Conservation (phyloP, 2,888 invertebrate species). For the Aspidiotus rigidus region DNA sequence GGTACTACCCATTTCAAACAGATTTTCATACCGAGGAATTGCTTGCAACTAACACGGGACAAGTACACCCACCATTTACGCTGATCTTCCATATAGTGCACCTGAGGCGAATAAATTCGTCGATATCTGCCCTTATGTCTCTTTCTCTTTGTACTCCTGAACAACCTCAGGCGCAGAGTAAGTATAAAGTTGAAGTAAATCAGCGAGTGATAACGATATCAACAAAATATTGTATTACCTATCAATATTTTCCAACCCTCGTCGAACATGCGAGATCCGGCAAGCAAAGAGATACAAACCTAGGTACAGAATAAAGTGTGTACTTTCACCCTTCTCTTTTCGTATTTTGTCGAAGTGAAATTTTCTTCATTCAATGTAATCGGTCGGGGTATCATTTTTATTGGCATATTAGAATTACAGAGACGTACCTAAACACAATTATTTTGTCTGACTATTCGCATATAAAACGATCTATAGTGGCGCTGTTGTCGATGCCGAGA, state of each 20-base stretch:
- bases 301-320: neutral
- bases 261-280: neutral
- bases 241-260: too few species aligned
- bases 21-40: neutral
- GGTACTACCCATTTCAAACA: neutral
- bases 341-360: neutral
- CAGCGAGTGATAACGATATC: too few species aligned
- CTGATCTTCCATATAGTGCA: neutral
- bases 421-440: slow-evolving; percentile 1
- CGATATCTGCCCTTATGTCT: neutral
- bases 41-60: slow-evolving; percentile 4
- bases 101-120: neutral
- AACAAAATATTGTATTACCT: too few species aligned
- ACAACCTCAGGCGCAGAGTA: neutral
- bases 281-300: neutral
- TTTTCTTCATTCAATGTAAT: neutral
- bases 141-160: neutral
- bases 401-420: neutral
- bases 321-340: too few species aligned
- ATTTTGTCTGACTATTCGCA: slow-evolving; percentile 4
- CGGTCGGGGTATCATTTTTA: neutral
- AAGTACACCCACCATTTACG: neutral
- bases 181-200: neutral
- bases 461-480: too few species aligned
- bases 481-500: too few species aligned